Conservation (phyloP, 2,888 invertebrate species). For the Panzeria rudis region DNA sequence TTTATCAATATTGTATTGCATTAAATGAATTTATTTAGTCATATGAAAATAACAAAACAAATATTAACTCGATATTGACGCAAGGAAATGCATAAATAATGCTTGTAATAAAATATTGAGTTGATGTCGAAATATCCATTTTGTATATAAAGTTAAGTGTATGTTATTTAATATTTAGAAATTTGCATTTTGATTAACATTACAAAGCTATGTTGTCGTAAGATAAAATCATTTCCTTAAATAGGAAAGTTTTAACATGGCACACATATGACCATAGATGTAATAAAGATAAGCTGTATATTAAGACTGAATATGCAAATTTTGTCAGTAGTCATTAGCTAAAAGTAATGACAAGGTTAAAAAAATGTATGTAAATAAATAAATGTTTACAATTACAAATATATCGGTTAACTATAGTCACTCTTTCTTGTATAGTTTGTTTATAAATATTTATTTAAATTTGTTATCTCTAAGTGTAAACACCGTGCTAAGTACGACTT, state of each 20-base stretch:
- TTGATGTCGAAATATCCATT: conserved; percentile 19
- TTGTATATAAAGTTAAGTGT: conserved; percentile 3
- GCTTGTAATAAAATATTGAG: neutral
- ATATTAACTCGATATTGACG: conserved; percentile 17
- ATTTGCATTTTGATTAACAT: conserved; percentile 3
- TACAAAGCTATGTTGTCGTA: neutral
- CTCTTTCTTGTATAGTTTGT: no score
- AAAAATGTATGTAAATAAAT: no score
- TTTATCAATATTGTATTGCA: neutral
- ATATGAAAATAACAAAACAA: conserved; percentile 7
- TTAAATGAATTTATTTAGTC: conserved; percentile 15
- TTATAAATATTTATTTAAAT: no score
- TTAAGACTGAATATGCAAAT: neutral
- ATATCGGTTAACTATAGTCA: no score
- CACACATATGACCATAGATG: neutral
- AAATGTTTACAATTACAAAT: no score
- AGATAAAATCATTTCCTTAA: conserved; percentile 35
- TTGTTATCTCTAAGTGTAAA: no score
- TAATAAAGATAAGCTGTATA: neutral
- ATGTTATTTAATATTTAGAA: conserved; percentile 19
- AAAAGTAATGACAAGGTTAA: no score
- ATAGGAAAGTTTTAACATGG: neutral
- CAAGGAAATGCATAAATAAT: conserved; percentile 39
- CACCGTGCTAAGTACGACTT: no score
- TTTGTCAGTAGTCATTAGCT: neutral